These are phyloP conservation scores for Ichneumon xanthorius DNA, from an alignment of 2,888 invertebrate species.

Conservation along the genomic window DNA sequence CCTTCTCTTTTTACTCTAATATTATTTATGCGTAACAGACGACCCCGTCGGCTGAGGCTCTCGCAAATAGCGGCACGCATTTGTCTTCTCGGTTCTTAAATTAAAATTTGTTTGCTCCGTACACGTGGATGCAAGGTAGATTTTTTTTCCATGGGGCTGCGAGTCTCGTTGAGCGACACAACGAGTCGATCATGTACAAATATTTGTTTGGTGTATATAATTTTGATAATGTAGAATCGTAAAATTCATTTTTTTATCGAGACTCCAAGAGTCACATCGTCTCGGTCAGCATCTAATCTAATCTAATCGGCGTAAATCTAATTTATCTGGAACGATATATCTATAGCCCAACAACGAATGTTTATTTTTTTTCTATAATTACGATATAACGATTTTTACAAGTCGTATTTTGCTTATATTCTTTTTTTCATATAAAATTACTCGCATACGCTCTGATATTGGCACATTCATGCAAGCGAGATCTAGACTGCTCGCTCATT, in stretches of 20 bases:
- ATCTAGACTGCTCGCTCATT: conserved; percentile 58
- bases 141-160: background rate
- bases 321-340: conserved; percentile 45
- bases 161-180: conserved; percentile 10
- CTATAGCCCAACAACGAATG: conserved; percentile 58
- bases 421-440: conserved; percentile 60
- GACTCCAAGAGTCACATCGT: conserved; percentile 7
- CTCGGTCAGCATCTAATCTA: conserved; percentile 29
- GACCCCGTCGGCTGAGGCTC: conserved; percentile 25
- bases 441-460: conserved; percentile 56
- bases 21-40: conserved; percentile 30
- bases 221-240: conserved; percentile 49
- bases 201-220: conserved; percentile 52
- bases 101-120: conserved; percentile 6
- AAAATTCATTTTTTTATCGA: conserved; percentile 25
- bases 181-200: conserved; percentile 55
- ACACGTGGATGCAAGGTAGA: background rate
- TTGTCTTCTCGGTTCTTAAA: background rate
- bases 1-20: conserved; percentile 3
- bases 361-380: conserved; percentile 26
- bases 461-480: conserved; percentile 65
- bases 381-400: conserved; percentile 57
- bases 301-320: conserved; percentile 20
- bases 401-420: conserved; percentile 62
- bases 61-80: background rate